phyloP scores from a whole-genome alignment of 2,113 vertebrate genomes.

The Periophthalmodon schlosseri region DNA sequence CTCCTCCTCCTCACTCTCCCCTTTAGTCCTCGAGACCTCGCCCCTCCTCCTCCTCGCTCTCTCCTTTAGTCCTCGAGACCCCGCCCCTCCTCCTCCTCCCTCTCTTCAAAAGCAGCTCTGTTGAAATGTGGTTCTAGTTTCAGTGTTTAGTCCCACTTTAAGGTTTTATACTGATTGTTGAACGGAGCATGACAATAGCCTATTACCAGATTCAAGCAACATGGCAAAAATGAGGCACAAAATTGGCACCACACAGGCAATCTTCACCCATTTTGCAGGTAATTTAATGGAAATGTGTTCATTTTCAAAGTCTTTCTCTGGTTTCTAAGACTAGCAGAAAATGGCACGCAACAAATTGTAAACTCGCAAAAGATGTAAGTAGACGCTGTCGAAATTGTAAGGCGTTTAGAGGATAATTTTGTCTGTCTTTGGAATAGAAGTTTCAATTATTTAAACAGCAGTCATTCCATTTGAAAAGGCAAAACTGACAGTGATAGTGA shows the following conservation, averaged over 20 bases:
- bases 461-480: constrained; percentile 21
- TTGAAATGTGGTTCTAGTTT: too few species aligned
- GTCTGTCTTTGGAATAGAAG: constrained; percentile 30
- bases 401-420: constrained; percentile 31
- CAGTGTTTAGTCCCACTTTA: too few species aligned
- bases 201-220: constrained; percentile 59
- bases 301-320: constrained; percentile 66
- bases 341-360: constrained; percentile 35
- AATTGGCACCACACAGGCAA: constrained; percentile 66
- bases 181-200: constrained; percentile 27
- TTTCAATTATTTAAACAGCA: constrained; percentile 45
- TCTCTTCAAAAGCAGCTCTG: too few species aligned
- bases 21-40: too few species aligned
- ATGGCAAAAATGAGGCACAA: constrained; percentile 60
- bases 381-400: constrained; percentile 14
- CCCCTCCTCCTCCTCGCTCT: too few species aligned
- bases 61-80: too few species aligned
- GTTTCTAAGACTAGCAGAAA: constrained; percentile 49
- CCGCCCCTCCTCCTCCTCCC: too few species aligned
- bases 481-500: background rate
- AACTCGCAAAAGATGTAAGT: constrained; percentile 35
- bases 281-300: constrained; percentile 67
- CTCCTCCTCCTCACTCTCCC: too few species aligned
- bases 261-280: constrained; percentile 62
- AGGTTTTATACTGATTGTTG: too few species aligned